Evolutionary conservation across 2,888 invertebrate genomes (phyloP), one percentile per base, ranked within the genome.

Genomic region (Tipula unca): DNA sequence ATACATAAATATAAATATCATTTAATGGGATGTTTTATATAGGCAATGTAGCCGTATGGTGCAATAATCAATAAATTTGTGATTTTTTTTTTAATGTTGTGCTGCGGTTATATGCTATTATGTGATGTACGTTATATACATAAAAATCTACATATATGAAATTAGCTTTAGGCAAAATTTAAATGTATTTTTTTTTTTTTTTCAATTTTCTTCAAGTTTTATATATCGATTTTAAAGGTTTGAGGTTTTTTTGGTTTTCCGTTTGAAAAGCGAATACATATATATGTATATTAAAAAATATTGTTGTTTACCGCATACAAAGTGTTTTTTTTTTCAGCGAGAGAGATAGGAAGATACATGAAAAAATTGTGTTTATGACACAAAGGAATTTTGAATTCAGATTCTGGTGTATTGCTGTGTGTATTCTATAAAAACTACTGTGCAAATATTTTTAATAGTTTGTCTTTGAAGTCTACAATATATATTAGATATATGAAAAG

Each of bases 221-320:
- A 69, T n/a, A n/a, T 69, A 69, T 69, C 69, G 69, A 69, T 69
- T 69, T 69, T 54, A 54, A n/a, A 54, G 48, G 48, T 54, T 69
- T 69, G 25, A 69, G 69, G 69, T 69, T 69, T 69, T 69, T 69
- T 20, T 69, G 69, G 69, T 69, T 69, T 69, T 69, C 25, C 69
- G 69, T 20, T 69, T 69, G 69, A 69, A 69, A 14, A n/a, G n/a
- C 17, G 48, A 48, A 48, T 5, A 17, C 10, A 10, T 39, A 39
- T 32, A 6, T 5, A 10, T 2, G 10, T 17, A 2, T 69, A 69
- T 69, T 25, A 25, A 25, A 69, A 69, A 69, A 69, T 69, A 69
- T 69, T 69, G 25, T 69, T 69, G 69, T 69, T 69, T 69, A 69
- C 69, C 25, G 13, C 69, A 69, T 69, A 25, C 69, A 48, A 69